A percentile compares a stretch with the other conserved stretches of the same genome.
Conservation (phyloP, 2,797 vertebrate species). For the Scolopax bukidnonensis region DNA sequence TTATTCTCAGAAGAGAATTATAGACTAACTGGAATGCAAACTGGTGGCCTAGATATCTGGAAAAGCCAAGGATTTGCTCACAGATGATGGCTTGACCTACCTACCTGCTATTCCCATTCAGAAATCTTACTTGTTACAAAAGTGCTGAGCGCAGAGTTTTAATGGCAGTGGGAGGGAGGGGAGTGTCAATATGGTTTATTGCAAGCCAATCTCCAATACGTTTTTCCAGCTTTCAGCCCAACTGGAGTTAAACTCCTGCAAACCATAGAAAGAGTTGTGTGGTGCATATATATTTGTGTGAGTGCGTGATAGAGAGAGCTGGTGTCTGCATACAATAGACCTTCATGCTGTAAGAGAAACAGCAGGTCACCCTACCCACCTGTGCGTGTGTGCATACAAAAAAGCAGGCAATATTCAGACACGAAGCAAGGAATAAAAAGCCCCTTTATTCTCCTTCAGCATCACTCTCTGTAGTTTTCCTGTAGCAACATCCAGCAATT, state of each 20-base stretch:
- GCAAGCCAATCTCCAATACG: not conserved
- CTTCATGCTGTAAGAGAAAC: not conserved
- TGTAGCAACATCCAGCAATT: not conserved
- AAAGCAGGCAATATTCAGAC: not conserved
- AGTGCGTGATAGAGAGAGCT: not conserved
- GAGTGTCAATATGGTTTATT: not conserved
- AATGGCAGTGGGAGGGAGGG: not conserved
- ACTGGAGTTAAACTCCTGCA: not conserved
- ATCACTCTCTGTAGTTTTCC: not conserved
- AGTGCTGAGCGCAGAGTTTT: conserved; percentile 12
- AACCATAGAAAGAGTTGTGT: not conserved
- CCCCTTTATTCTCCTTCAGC: not conserved
- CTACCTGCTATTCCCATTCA: not conserved
- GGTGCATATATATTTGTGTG: rapidly evolving
- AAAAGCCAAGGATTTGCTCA: not conserved
- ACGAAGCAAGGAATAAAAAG: not conserved
- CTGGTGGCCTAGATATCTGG: not conserved
- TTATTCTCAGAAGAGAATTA: not conserved
- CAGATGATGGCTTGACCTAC: not conserved
- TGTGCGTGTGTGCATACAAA: not conserved
- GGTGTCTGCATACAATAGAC: not conserved
- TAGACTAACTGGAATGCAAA: not conserved
- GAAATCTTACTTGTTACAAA: not conserved
- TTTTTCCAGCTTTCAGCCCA: conserved; percentile 22
- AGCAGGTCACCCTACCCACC: not conserved